phyloP scores from a whole-genome alignment of 2,113 vertebrate species.

The Picathartes gymnocephalus region DNA sequence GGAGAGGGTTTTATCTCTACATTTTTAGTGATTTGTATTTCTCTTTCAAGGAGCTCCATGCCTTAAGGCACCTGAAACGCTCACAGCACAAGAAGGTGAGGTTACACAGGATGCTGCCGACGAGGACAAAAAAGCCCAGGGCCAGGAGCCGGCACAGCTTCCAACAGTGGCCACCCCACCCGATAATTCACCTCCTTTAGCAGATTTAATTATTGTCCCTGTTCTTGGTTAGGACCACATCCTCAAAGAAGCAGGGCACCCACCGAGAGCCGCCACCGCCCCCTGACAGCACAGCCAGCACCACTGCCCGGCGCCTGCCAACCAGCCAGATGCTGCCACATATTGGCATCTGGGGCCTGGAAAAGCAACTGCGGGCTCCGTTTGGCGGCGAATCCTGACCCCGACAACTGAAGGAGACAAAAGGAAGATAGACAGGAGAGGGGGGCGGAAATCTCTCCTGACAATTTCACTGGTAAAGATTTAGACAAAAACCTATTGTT shows the following conservation, averaged over 20 bases:
- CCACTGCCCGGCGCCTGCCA: constrained; percentile 69
- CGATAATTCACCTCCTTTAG: neutral
- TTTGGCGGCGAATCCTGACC: constrained; percentile 75
- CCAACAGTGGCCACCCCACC: neutral
- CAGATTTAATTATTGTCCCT: constrained; percentile 14
- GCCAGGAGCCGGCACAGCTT: neutral
- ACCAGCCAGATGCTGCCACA: constrained; percentile 81
- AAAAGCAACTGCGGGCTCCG: constrained; percentile 68
- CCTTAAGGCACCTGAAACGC: constrained; percentile 82
- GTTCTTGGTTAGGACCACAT: constrained; percentile 53
- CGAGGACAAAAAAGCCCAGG: neutral
- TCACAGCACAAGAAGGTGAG: constrained; percentile 73
- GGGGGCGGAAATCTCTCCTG: constrained; percentile 47
- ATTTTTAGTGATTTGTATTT: constrained; percentile 86
- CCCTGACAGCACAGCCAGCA: constrained; percentile 20
- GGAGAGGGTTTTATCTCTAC: constrained; percentile 84
- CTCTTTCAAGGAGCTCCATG: constrained; percentile 91
- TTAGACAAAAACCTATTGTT: constrained; percentile 60
- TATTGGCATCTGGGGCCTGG: constrained; percentile 80
- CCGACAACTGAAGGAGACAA: constrained; percentile 71
- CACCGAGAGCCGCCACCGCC: constrained; percentile 35
- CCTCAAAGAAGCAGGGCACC: constrained; percentile 68
- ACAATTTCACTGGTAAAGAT: constrained; percentile 54
- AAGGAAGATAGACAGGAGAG: constrained; percentile 57
- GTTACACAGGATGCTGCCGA: constrained; percentile 3